These are phyloP conservation scores for Mugil cephalus DNA, from an alignment of 2,113 vertebrate genomes.

Conservation along the genomic window DNA sequence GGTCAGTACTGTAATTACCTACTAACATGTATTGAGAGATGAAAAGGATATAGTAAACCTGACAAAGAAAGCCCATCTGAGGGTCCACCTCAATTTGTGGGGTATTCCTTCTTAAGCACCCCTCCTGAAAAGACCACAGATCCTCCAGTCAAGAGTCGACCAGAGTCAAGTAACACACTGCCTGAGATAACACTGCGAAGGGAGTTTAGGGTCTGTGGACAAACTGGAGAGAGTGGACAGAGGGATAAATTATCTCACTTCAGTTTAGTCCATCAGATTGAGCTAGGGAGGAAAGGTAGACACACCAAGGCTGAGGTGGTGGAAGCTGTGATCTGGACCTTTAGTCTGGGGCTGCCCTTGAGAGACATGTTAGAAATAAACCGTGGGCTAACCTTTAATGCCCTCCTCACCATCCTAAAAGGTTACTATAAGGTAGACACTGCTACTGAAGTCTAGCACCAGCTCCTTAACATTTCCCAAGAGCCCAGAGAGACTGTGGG, in stretches of 20 bases:
- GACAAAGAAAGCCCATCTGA: neutral
- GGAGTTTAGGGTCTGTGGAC: constrained; percentile 23
- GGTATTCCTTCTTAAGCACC: no score
- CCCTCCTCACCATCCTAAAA: constrained; percentile 1
- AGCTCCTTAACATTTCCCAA: neutral
- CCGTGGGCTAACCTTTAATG: neutral
- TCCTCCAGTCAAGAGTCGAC: neutral
- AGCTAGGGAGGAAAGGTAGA: neutral
- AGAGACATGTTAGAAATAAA: constrained; percentile 30
- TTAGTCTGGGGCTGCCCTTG: neutral
- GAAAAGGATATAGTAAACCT: neutral
- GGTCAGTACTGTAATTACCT: no score
- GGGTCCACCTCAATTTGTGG: neutral
- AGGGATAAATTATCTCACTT: constrained; percentile 4
- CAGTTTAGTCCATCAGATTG: neutral
- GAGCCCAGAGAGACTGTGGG: constrained; percentile 7
- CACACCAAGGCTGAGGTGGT: neutral
- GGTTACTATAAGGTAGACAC: neutral
- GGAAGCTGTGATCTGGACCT: neutral
- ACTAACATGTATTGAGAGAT: neutral
- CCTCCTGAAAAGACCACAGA: neutral
- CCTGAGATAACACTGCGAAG: constrained; percentile 19
- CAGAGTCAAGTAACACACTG: neutral
- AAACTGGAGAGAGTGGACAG: constrained; percentile 8
- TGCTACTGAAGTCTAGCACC: constrained; percentile 1